Evolutionary conservation across 92 coral and sea anemone species (phyloP).

Genomic region (Epizoanthus illoricatus): DNA sequence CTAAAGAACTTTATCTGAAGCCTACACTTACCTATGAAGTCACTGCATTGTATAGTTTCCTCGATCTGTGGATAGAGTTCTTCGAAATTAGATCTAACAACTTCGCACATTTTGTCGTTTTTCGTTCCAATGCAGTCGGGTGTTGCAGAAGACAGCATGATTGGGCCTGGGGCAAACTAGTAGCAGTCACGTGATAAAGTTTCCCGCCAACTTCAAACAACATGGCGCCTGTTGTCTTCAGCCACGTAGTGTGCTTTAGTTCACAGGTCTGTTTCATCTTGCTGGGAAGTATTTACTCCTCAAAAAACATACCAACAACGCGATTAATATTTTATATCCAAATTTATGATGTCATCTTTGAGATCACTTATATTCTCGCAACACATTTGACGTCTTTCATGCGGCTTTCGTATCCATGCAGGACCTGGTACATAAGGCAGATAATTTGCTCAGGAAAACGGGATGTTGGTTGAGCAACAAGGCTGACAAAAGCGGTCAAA

Average conservation of each 20-base stretch:
- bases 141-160: not conserved
- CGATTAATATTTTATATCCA: not conserved
- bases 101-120: conserved; percentile 68
- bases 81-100: conserved; percentile 82
- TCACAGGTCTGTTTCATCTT: conserved; percentile 60
- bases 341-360: not conserved
- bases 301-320: not conserved
- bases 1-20: not conserved
- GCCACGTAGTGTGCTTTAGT: conserved; percentile 71
- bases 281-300: not conserved
- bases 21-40: conserved; percentile 73
- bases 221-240: conserved; percentile 78
- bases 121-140: not conserved
- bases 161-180: conserved; percentile 18
- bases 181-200: conserved; percentile 25
- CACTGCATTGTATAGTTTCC: conserved; percentile 73
- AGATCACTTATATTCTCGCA: not conserved
- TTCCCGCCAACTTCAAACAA: conserved; percentile 76
- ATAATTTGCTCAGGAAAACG: conserved; percentile 58
- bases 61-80: conserved; percentile 80
- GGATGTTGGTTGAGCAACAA: conserved; percentile 75
- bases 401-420: conserved; percentile 5
- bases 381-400: not conserved
- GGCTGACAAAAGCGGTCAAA: conserved; percentile 57
- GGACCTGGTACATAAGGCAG: conserved; percentile 74